Base-by-base conservation (phyloP, 2,797 vertebrate genomes). In the Acipenser ruthenus region DNA sequence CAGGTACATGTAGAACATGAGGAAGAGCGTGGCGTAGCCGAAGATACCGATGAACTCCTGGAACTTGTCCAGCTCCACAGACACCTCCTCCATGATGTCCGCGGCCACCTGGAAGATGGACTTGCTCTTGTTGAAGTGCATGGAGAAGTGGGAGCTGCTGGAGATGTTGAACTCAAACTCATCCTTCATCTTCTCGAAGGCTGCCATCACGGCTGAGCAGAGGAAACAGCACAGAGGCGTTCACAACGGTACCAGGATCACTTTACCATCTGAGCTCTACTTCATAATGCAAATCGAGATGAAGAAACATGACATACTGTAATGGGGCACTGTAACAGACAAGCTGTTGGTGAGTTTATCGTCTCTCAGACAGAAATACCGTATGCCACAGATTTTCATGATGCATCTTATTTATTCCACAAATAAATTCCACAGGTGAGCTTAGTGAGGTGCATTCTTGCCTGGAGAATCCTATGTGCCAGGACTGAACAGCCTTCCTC, bases 151-250 rank as follows among this genome's bases (percentile, higher is more conserved):
- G 63, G 89, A 78, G 0, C 79, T 67, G 0, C 84, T 76, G 0
- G 90, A 83, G 62, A 98, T 70, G 78, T 93, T 93, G 84, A 97
- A 98, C 48, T 92, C 90, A 9, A 98, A 97, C 79, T 96, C 89
- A 0, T 0, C 68, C 1, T 88, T 92, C 66, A 97, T 69, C 0
- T 71, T 82, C 47, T 86, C 63, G 7, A 98, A 85, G 0, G 86
- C 61, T 0, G 72, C 59, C 0, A 75, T 62, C 0, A 89, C 65
- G 0, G 93, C 94, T 96, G 77, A 48, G 64, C 49, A 68, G 47
- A 18, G 4, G 66, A 18, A 1, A 10, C 1, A 1, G 2, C 49
- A 50, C 1, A 3, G 0, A 49, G 23, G 49, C 49, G 47, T 60
- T 37, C 37, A 37, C 37, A 37, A 37, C 5, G 37, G 37, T 15